These are phyloP conservation scores for Nymphalis urticae DNA, from an alignment of 2,888 invertebrate genomes.

Conservation along the genomic window DNA sequence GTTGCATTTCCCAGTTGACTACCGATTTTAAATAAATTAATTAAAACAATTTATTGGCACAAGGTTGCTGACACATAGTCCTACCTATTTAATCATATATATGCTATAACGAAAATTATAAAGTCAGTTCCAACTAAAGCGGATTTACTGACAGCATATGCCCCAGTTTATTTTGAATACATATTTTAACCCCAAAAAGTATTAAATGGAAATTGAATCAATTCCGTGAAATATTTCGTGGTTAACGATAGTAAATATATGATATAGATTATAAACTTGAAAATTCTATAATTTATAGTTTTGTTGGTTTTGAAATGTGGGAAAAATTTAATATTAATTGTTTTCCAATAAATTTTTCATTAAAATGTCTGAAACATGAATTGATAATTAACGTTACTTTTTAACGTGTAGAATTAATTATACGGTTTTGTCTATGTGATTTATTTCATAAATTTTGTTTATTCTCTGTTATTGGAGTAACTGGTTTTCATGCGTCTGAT, in stretches of 20 bases:
- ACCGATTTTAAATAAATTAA: no score
- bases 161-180: constrained; percentile 26
- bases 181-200: constrained; percentile 27
- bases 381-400: no score
- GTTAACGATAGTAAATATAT: constrained; percentile 16
- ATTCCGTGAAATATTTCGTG: constrained; percentile 18
- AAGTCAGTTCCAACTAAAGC: constrained; percentile 25
- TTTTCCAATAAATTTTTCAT: constrained; percentile 3
- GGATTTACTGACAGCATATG: constrained; percentile 31
- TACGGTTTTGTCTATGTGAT: no score
- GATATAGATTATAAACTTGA: constrained; percentile 16
- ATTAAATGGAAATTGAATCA: constrained; percentile 29
- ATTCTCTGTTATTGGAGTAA: no score
- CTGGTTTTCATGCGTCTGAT: no score
- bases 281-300: constrained; percentile 18
- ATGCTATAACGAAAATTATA: constrained; percentile 8
- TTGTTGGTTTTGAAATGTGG: constrained; percentile 3
- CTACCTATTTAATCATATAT: background rate
- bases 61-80: no score
- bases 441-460: no score
- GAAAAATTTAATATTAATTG: background rate
- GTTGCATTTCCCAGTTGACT: no score
- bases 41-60: no score
- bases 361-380: background rate
- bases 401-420: no score